These are phyloP conservation scores for Pelodytes ibericus DNA, from an alignment of 2,797 vertebrate genomes.

Conservation along the genomic window DNA sequence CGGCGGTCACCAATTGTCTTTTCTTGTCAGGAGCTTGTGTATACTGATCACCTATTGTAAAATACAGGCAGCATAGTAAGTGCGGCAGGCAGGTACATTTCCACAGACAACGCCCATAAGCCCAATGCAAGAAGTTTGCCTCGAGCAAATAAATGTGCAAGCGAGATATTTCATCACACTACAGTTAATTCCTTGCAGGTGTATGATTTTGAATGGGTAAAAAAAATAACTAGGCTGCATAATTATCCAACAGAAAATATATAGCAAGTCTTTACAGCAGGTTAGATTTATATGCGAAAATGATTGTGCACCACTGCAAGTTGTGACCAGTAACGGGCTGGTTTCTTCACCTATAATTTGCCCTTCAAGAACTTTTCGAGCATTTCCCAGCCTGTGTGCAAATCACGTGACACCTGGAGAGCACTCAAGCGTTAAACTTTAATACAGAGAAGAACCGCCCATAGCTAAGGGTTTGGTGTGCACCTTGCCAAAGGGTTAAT, in stretches of 20 bases:
- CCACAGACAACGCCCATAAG: conserved; percentile 35
- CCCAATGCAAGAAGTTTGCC: neutral
- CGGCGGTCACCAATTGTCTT: neutral
- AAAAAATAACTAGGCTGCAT: neutral
- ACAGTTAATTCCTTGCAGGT: conserved; percentile 17
- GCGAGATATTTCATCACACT: neutral
- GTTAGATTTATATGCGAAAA: neutral
- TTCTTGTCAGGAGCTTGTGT: neutral
- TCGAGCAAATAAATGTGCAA: conserved; percentile 9
- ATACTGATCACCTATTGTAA: conserved; percentile 4
- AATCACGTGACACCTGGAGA: conserved; percentile 23
- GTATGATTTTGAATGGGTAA: neutral
- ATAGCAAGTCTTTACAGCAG: neutral
- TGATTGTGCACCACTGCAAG: neutral
- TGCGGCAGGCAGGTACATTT: conserved; percentile 21
- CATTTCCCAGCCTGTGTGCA: conserved; percentile 17
- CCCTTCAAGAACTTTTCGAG: conserved; percentile 46
- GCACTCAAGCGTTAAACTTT: conserved; percentile 31
- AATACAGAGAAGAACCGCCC: conserved; percentile 28
- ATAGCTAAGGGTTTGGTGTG: neutral
- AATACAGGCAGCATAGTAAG: neutral
- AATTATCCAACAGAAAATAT: neutral
- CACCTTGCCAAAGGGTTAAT: conserved; percentile 12
- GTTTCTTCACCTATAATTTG: conserved; percentile 49
- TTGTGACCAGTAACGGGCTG: neutral